These are phyloP conservation scores for Holacanthus passer DNA, from an alignment of 2,113 vertebrate species.

Conservation along the genomic window DNA sequence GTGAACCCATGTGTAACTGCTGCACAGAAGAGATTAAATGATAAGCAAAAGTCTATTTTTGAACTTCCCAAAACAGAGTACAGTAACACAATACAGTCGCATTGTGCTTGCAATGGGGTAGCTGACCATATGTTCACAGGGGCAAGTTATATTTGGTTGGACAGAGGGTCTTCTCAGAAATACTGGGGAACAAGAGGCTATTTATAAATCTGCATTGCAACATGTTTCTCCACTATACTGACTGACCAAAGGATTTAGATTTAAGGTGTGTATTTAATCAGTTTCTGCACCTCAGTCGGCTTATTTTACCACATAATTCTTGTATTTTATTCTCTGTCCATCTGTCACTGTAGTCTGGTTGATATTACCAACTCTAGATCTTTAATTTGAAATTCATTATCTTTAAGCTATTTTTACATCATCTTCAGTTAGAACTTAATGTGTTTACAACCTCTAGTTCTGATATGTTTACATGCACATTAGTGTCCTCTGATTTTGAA, in stretches of 20 bases:
- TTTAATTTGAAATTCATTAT: background rate
- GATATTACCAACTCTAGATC: background rate
- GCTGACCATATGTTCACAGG: slow-evolving; percentile 39
- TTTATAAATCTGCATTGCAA: slow-evolving; percentile 26
- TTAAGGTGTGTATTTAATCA: background rate
- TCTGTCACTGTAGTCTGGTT: background rate
- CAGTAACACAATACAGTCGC: slow-evolving; percentile 55
- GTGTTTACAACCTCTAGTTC: background rate
- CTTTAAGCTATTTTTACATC: background rate
- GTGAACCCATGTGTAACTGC: slow-evolving; percentile 56
- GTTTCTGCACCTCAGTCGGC: background rate
- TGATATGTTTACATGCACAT: background rate
- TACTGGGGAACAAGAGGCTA: slow-evolving; percentile 52
- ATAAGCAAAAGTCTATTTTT: slow-evolving; percentile 72
- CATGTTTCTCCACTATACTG: background rate
- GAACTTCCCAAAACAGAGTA: slow-evolving; percentile 78
- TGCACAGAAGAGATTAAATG: slow-evolving; percentile 64
- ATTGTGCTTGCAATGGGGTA: slow-evolving; percentile 27
- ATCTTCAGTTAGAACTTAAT: too few relatives aligned
- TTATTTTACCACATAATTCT: background rate
- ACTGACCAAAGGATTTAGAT: background rate
- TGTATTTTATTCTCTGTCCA: background rate
- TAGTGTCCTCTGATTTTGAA: background rate
- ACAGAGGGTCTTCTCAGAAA: slow-evolving; percentile 66
- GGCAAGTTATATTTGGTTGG: slow-evolving; percentile 60